Conservation (phyloP, 2,888 invertebrate genomes). For the Neocrepidodera transversa region DNA sequence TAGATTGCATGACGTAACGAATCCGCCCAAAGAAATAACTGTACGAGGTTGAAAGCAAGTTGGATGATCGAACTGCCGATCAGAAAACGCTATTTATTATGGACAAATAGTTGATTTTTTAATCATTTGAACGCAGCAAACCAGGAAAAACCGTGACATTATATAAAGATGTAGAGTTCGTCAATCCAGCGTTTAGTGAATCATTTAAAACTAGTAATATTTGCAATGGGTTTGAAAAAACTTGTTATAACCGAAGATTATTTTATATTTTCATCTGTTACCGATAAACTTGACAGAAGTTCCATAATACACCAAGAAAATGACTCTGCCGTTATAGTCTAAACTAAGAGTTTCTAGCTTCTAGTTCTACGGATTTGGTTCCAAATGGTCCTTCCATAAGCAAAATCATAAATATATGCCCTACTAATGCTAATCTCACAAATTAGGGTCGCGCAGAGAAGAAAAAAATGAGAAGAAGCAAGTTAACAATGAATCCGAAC, state of each 20-base stretch:
- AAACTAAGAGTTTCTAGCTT: neutral
- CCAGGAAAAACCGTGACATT: no score
- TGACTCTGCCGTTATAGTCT: neutral
- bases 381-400: slow-evolving; percentile 11
- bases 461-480: no score
- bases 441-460: neutral
- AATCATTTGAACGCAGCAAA: no score
- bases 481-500: no score
- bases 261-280: no score
- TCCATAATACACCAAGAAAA: slow-evolving; percentile 1
- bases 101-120: slow-evolving; percentile 29
- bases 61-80: no score
- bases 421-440: neutral
- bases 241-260: slow-evolving; percentile 36
- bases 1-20: slow-evolving; percentile 34
- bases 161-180: no score
- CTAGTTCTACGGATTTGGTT: neutral
- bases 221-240: slow-evolving; percentile 34
- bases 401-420: no score
- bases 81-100: slow-evolving; percentile 22
- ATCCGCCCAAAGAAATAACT: slow-evolving; percentile 35
- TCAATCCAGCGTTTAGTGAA: no score
- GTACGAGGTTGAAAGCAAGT: slow-evolving; percentile 25
- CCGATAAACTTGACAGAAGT: slow-evolving; percentile 19
- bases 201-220: slow-evolving; percentile 40